A percentile compares a stretch with the other conserved stretches of the same genome.
These are phyloP conservation scores for Ceratina calcarata DNA, from an alignment of 1,140 invertebrate species.

Conservation along the genomic window DNA sequence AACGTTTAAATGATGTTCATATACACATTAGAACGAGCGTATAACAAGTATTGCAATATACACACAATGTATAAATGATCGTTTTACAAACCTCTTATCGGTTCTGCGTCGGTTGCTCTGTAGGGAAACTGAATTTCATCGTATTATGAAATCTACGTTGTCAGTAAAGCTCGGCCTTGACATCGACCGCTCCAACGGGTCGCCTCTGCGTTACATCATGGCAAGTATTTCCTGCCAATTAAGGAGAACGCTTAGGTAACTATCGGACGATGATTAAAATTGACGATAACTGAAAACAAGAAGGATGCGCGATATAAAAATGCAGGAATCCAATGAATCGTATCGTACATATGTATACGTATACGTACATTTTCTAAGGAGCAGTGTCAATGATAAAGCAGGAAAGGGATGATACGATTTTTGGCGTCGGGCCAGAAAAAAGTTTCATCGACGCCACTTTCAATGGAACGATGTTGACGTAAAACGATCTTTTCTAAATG, in stretches of 20 bases:
- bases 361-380: neutral
- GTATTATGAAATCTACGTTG: constrained; percentile 45
- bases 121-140: constrained; percentile 29
- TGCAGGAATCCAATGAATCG: neutral
- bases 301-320: neutral
- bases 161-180: constrained; percentile 46
- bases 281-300: neutral
- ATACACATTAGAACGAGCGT: neutral
- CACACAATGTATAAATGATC: neutral
- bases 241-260: neutral
- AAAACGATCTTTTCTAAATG: constrained; percentile 56
- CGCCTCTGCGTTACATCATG: constrained; percentile 35
- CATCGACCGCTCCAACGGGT: constrained; percentile 39
- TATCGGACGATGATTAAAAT: neutral
- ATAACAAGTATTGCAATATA: neutral
- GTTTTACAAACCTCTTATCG: neutral
- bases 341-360: neutral
- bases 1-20: neutral
- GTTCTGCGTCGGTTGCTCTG: neutral
- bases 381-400: neutral
- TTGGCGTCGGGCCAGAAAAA: constrained; percentile 37
- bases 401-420: constrained; percentile 27
- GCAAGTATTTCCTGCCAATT: constrained; percentile 23
- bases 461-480: constrained; percentile 52
- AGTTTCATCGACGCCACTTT: constrained; percentile 51